These are phyloP conservation scores for Trachythela sp. DNA, from an alignment of 64 coral and sea anemone genomes.

Conservation along the genomic window DNA sequence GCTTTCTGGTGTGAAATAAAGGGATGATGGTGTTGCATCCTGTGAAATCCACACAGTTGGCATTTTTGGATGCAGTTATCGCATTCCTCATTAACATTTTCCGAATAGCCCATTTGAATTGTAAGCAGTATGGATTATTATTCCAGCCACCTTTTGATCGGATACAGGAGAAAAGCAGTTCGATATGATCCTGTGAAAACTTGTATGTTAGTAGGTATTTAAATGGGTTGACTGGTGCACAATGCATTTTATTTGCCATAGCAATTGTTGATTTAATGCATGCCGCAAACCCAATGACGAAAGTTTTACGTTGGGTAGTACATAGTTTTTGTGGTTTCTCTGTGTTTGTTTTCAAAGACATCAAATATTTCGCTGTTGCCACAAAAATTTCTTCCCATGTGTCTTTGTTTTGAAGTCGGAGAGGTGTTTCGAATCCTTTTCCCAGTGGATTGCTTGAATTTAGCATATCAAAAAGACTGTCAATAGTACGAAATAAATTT, in stretches of 20 bases:
- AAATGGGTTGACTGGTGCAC: neutral
- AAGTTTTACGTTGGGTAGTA: neutral
- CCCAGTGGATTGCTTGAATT: neutral
- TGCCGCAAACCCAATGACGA: neutral
- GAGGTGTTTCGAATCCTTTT: neutral
- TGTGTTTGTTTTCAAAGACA: neutral
- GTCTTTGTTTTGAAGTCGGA: neutral
- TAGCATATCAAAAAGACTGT: neutral
- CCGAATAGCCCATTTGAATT: neutral
- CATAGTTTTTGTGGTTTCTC: neutral
- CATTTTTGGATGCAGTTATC: neutral
- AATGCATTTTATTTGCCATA: neutral
- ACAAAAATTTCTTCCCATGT: neutral
- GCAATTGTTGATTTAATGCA: neutral
- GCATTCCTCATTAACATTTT: neutral
- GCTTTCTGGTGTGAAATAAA: neutral
- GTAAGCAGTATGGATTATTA: neutral
- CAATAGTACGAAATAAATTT: neutral
- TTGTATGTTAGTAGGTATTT: constrained; percentile 1
- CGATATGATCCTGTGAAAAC: neutral
- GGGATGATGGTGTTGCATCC: neutral
- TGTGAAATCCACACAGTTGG: neutral
- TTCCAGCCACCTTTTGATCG: neutral
- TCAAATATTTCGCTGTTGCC: neutral
- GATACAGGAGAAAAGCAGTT: constrained; percentile 5